Base-by-base conservation (phyloP, 2,797 vertebrate species). In the Gephyroberyx darwinii region DNA sequence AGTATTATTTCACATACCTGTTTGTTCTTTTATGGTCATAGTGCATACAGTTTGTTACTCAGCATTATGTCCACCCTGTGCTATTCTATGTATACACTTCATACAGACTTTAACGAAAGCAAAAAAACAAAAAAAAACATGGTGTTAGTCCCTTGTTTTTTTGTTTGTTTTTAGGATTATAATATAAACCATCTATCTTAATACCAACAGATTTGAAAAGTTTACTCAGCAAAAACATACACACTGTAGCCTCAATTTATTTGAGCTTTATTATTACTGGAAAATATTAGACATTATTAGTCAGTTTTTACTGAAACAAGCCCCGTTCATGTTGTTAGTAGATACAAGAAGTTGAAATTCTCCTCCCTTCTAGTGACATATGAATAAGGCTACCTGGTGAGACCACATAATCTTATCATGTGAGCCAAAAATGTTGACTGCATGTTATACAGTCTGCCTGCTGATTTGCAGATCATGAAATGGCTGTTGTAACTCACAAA, bases 401-500 rank as follows among this genome's bases (percentile, higher is more conserved):
- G 20, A 22, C 6, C 10, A 26, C 19, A 22, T 22, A 33, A 5
- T 22, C 26, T 31, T 30, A 62, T 70, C 58, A 55, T 56, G 39
- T 74, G 63, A 65, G 66, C 22, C 30, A 47, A 31, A 66, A 45
- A 65, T 52, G 56, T 53, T 71, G 59, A 57, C 41, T 39, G 43
- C 39, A 35, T 53, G 51, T 62, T 31, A 53, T 4, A 55, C 52
- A 76, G 45, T 53, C 63, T 3, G 0, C 50, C 66, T 65, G 61
- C 66, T 77, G 30, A 77, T 76, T 73, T 75, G 48, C 57, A 61
- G 55, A 50, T 13, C 20, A 19, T 68, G 52, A 69, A 62, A 55
- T 30, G 12, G 7, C 31, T 56, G 64, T 33, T 39, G 66, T 50
- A 57, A 56, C 33, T 63, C 59, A 61, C 22, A 17, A 12, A 58